Conservation (phyloP, 2,797 vertebrate genomes). For the Liparis tanakae region DNA sequence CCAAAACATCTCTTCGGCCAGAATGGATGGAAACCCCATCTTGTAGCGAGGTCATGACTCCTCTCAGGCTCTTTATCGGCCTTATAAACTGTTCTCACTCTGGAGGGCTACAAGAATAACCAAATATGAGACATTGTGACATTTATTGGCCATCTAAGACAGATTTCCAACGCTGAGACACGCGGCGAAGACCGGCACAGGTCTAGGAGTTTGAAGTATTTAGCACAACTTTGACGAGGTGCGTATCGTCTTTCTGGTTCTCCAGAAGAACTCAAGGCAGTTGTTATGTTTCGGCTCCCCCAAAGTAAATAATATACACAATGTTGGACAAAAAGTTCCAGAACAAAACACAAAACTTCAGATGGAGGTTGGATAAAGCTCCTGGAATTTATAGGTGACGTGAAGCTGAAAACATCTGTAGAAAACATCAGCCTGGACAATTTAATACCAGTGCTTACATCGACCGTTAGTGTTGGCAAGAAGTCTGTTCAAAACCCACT, state of each 20-base stretch:
- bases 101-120: neutral
- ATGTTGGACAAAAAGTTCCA: neutral
- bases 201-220: neutral
- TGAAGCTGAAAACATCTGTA: no score
- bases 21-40: neutral
- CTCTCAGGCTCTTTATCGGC: neutral
- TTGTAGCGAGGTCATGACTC: neutral
- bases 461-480: no score
- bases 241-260: neutral
- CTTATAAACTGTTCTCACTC: neutral
- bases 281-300: neutral
- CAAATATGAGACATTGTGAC: neutral
- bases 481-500: no score
- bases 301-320: neutral
- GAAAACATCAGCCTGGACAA: no score
- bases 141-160: neutral
- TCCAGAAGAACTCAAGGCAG: neutral
- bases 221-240: neutral
- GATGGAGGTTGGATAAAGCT: neutral
- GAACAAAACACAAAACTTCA: neutral
- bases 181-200: neutral
- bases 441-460: no score
- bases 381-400: no score
- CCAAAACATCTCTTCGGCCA: neutral
- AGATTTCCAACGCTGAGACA: constrained; percentile 3